Conservation (phyloP, 1,140 invertebrate species). For the Ceratina japonica region DNA sequence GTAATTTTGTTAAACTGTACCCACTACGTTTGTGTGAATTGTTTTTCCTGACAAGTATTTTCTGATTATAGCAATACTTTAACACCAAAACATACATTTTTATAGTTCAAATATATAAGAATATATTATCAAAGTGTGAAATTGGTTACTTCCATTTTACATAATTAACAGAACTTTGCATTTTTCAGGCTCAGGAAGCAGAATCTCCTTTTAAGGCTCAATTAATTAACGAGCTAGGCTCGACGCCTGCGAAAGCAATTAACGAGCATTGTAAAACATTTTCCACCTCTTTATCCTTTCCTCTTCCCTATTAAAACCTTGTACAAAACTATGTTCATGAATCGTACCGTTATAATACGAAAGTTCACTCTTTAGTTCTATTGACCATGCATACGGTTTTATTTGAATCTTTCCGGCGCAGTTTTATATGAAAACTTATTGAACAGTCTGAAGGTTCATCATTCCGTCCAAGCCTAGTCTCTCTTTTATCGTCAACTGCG, state of each 20-base stretch:
- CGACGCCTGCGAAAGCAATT: conserved; percentile 14
- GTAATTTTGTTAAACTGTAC: too few species aligned
- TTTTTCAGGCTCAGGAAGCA: too few species aligned
- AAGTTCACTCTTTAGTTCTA: conserved; percentile 42
- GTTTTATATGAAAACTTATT: conserved; percentile 45
- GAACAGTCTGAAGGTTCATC: conserved; percentile 50
- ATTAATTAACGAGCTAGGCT: background rate
- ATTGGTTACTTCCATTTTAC: background rate
- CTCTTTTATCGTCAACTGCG: conserved; percentile 90
- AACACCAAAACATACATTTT: too few species aligned
- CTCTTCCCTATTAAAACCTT: conserved; percentile 5
- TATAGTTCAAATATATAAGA: too few species aligned
- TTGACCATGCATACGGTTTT: conserved; percentile 41
- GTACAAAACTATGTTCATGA: conserved; percentile 20
- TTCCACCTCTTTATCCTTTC: too few species aligned
- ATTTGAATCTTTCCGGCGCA: conserved; percentile 24
- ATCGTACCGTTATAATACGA: conserved; percentile 34
- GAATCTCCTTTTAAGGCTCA: background rate
- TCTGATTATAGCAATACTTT: too few species aligned
- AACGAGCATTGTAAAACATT: too few species aligned
- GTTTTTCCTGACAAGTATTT: too few species aligned
- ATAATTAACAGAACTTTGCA: background rate
- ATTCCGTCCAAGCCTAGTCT: conserved; percentile 85
- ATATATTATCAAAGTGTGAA: too few species aligned
- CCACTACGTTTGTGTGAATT: too few species aligned